Evolutionary conservation across 2,113 vertebrate genomes (phyloP), one percentile per base, ranked within the genome.

Genomic region (Callorhinus ursinus): DNA sequence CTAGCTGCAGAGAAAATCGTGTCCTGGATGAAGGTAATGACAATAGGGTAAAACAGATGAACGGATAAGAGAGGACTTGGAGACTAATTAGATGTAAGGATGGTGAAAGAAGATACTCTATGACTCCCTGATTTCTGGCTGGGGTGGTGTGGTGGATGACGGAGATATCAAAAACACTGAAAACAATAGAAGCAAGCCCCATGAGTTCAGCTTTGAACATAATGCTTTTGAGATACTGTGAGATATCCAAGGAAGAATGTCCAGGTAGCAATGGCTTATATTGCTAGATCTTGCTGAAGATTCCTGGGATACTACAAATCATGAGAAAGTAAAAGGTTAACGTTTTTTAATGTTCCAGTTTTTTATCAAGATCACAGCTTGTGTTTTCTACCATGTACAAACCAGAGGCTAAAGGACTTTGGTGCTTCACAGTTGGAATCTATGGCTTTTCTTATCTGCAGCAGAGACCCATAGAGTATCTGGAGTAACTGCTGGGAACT

Each of bases 351-450:
- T 71, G 51, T 55, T 74, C 21, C 59, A 31, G 8, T 79, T 93
- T 93, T 96, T 97, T 86, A 96, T 96, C 94, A 96, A 53, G 90
- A 95, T 97, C 97, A 96, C 84, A 97, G 95, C 94, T 96, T 94
- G 88, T 96, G 55, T 98, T 85, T 97, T 96, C 63, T 81, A 69
- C 76, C 88, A 77, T 53, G 80, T 90, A 93, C 83, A 92, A 86
- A 97, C 71, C 84, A 93, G 94, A 96, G 81, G 94, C 80, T 53
- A 95, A 93, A 96, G 95, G 95, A 95, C 71, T 96, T 92, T 88
- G 84, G 51, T 72, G 71, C 76, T 92, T 96, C 96, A 26, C 94
- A 79, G 95, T 63, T 67, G 97, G 95, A 96, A 67, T 33, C 72
- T 42, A 0, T 93, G 77, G 46, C 65, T 97, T 94, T 97, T 96